These are phyloP conservation scores for Camelus dromedarius DNA, from an alignment of 2,113 vertebrate species.

Conservation along the genomic window DNA sequence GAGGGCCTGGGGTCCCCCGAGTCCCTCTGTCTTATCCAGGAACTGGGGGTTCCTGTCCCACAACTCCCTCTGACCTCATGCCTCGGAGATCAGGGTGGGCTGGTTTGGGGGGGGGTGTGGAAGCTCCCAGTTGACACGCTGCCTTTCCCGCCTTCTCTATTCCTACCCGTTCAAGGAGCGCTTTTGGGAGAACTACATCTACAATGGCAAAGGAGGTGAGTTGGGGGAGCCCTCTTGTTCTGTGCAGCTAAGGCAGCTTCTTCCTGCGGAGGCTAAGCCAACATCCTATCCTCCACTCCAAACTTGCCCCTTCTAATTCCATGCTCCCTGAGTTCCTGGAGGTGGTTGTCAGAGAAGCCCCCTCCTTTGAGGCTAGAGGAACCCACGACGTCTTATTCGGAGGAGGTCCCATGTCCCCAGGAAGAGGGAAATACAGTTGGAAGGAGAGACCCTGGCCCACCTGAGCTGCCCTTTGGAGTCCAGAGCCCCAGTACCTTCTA, in stretches of 20 bases:
- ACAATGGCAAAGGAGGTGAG: constrained; percentile 87
- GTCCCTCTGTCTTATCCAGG: not conserved
- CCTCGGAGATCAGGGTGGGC: not conserved
- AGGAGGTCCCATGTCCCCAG: not conserved
- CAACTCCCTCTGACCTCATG: not conserved
- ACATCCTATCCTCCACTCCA: no score
- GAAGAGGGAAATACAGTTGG: not conserved
- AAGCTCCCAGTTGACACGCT: not conserved
- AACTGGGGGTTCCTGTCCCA: not conserved
- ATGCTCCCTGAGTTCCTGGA: not conserved
- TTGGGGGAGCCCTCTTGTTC: not conserved
- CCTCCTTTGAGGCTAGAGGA: not conserved
- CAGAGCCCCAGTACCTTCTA: not conserved
- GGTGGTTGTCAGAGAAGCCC: not conserved
- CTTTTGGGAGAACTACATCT: constrained; percentile 82
- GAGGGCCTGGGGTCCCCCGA: not conserved
- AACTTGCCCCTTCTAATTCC: not conserved
- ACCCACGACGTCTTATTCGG: not conserved
- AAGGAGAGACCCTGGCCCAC: not conserved
- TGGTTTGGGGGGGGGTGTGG: not conserved
- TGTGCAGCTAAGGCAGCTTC: not conserved
- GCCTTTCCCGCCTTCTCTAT: not conserved
- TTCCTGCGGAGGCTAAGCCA: not conserved
- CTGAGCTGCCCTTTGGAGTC: not conserved
- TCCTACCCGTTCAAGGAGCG: constrained; percentile 62